These are phyloP conservation scores for Acrobasis repandana DNA, from an alignment of 2,888 invertebrate genomes.

Conservation along the genomic window DNA sequence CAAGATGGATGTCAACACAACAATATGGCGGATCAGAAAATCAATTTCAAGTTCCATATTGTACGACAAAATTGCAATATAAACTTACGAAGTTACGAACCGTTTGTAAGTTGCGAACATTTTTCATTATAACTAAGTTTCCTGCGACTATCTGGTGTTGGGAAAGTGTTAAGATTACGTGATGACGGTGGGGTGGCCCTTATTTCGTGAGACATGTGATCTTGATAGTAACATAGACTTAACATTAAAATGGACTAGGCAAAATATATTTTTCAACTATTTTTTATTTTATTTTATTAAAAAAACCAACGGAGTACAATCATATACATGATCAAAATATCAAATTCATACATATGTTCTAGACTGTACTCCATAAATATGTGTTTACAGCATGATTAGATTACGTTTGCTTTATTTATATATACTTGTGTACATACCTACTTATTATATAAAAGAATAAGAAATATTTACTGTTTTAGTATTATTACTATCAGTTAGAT, in stretches of 20 bases:
- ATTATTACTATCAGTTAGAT: too few species aligned
- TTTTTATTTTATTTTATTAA: too few species aligned
- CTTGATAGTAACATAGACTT: neutral
- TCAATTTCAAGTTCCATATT: slow-evolving; percentile 22
- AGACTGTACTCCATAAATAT: too few species aligned
- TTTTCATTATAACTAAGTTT: slow-evolving; percentile 27
- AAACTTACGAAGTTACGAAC: slow-evolving; percentile 20
- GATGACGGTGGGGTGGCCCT: slow-evolving; percentile 1
- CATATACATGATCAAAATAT: too few species aligned
- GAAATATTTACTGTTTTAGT: too few species aligned
- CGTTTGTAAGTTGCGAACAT: slow-evolving; percentile 27
- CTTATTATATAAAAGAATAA: too few species aligned
- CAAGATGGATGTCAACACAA: slow-evolving; percentile 9
- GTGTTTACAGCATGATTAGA: too few species aligned
- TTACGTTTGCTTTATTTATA: too few species aligned
- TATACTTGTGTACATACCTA: too few species aligned
- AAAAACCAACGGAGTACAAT: too few species aligned
- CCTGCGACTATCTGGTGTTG: slow-evolving; percentile 2
- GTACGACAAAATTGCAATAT: slow-evolving; percentile 28
- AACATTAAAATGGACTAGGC: neutral
- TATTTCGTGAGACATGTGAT: slow-evolving; percentile 1
- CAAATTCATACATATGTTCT: too few species aligned
- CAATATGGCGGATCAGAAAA: slow-evolving; percentile 19
- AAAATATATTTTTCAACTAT: neutral
- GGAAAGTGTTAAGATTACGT: slow-evolving; percentile 13